These are phyloP conservation scores for Campylomormyrus tamandua DNA, from an alignment of 2,113 vertebrate species.

Conservation along the genomic window DNA sequence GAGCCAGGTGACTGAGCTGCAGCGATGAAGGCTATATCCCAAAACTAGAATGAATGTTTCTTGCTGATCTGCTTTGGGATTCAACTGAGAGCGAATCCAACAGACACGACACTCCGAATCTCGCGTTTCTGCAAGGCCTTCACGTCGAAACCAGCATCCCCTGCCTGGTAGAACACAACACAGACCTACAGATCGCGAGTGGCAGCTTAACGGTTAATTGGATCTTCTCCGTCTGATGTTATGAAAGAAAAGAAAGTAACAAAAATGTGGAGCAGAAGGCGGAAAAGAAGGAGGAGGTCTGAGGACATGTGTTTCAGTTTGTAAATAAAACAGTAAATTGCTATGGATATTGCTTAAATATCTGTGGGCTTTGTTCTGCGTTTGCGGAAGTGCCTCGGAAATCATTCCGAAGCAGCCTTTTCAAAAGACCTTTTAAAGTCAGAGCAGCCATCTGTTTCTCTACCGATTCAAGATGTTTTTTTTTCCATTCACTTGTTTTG, in stretches of 20 bases:
- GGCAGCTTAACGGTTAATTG: constrained; percentile 17
- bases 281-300: constrained; percentile 33
- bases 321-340: constrained; percentile 66
- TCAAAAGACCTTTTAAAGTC: constrained; percentile 58
- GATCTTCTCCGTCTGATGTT: not conserved
- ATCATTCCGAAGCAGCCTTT: constrained; percentile 54
- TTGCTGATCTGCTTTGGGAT: not conserved
- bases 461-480: constrained; percentile 60
- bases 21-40: not conserved
- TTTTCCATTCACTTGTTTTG: constrained; percentile 42
- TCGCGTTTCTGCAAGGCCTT: not conserved
- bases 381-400: constrained; percentile 62
- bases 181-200: not conserved
- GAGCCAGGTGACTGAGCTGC: not conserved
- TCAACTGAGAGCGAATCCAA: not conserved
- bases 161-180: not conserved
- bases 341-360: constrained; percentile 62
- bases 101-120: not conserved
- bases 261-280: constrained; percentile 27
- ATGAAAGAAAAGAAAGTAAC: not conserved
- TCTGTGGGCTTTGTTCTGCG: constrained; percentile 58
- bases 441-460: constrained; percentile 61
- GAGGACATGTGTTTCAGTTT: constrained; percentile 61
- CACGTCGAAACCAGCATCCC: not conserved
- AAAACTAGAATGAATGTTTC: not conserved